These are phyloP conservation scores for Pygoscelis adeliae DNA, from an alignment of 2,113 vertebrate species.

Conservation along the genomic window DNA sequence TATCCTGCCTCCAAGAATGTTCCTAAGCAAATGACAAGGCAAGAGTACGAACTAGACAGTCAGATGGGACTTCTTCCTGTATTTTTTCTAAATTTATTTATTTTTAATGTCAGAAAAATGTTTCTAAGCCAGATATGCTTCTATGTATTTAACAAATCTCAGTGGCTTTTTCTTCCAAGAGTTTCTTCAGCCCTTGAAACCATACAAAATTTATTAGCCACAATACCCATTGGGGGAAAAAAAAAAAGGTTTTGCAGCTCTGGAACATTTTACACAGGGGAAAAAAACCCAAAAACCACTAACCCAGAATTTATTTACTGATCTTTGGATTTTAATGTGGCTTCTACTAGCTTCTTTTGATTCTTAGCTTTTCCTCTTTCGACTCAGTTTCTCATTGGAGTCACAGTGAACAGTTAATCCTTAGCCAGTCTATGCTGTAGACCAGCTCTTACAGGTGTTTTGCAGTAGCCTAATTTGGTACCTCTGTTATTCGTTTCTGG, in stretches of 20 bases:
- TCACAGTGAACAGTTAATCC: background rate
- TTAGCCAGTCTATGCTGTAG: background rate
- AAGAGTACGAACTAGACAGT: background rate
- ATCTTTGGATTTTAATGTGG: background rate
- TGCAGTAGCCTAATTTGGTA: background rate
- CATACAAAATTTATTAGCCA: background rate
- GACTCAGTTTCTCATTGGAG: background rate
- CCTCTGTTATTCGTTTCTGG: background rate
- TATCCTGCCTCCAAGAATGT: background rate
- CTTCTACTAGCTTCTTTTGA: background rate
- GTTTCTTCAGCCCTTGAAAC: background rate
- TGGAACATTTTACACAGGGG: background rate
- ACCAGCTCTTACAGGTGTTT: background rate
- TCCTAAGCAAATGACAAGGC: background rate
- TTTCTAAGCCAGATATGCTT: background rate
- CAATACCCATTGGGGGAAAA: background rate
- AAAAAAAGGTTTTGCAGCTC: background rate
- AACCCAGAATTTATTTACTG: background rate
- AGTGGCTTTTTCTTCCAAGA: background rate
- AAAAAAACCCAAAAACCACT: background rate
- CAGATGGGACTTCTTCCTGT: background rate
- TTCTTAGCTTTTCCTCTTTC: background rate
- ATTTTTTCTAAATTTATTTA: background rate
- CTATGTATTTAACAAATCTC: background rate
- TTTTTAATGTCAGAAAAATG: background rate